phyloP scores from a whole-genome alignment of 1,140 invertebrate species.

The Philotrypesis tridentata region DNA sequence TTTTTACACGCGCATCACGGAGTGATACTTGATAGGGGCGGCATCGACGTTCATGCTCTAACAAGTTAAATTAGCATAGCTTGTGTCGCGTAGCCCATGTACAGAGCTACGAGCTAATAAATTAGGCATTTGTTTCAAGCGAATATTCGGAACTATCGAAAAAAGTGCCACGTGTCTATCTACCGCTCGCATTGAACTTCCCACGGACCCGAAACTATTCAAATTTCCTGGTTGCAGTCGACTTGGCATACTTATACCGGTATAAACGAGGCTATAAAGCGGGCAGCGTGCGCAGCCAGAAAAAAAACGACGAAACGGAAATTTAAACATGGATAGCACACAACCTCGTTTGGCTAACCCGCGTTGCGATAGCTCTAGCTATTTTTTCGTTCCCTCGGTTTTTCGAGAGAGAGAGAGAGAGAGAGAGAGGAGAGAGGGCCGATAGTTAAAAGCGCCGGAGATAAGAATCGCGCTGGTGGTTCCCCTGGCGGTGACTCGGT shows the following conservation, averaged over 20 bases:
- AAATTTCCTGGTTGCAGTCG: slow-evolving; percentile 19
- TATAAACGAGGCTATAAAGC: neutral
- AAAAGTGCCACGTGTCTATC: slow-evolving; percentile 24
- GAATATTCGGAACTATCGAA: slow-evolving; percentile 15
- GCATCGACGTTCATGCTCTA: neutral
- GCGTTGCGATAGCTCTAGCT: neutral
- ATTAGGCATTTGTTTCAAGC: slow-evolving; percentile 1
- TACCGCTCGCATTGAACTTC: neutral
- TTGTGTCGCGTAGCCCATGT: neutral
- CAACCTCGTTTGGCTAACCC: neutral
- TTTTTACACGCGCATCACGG: neutral
- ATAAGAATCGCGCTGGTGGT: slow-evolving; percentile 28
- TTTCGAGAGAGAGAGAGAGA: neutral
- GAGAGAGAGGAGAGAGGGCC: too few relatives aligned
- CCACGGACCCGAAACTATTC: slow-evolving; percentile 38
- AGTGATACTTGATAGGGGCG: too few relatives aligned
- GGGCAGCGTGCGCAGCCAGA: neutral
- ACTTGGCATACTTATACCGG: slow-evolving; percentile 21
- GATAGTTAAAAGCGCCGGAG: neutral
- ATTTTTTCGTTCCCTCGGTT: neutral
- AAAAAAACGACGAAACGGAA: slow-evolving; percentile 18
- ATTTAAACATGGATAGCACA: neutral
- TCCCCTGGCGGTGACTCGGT: slow-evolving; percentile 5
- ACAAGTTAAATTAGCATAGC: slow-evolving; percentile 4
- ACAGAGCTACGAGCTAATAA: slow-evolving; percentile 15